Evolutionary conservation across 2,797 vertebrate genomes (phyloP), one percentile per base, ranked within the genome.

Genomic region (Spondyliosoma cantharus): DNA sequence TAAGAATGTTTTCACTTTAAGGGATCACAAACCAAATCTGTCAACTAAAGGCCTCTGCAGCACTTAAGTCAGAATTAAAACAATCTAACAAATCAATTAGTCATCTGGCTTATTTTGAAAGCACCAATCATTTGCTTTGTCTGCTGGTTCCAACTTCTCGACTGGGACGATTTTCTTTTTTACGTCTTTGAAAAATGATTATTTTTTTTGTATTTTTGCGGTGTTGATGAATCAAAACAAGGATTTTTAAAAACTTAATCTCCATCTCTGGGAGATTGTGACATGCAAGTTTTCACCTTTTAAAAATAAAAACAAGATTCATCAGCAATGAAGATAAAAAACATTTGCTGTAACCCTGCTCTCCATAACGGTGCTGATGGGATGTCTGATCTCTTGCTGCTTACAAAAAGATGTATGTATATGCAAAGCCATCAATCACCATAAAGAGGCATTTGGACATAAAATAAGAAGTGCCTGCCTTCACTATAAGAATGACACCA

Each of bases 351-450:
- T 11, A 62, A 42, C 48, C 22, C 32, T 37, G 2, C n/a, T 27
- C 42, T 54, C 57, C 9, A 49, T 76, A 84, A 53, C 56, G 68
- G n/a, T 48, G 32, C 58, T 65, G 68, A 81, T 63, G 8, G 37
- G n/a, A 81, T 67, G 60, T 61, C 63, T 37, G 22, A 74, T 58
- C 14, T 32, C 37, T 32, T 58, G 60, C 50, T 32, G 46, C 71
- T 71, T 45, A 72, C 56, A 67, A 19, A 63, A 52, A 25, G n/a
- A 57, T 66, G 48, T 17, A n/a, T 25, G 37, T 37, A 5, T 24
- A 85, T 84, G 72, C 37, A 60, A 72, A 83, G 70, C 76, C 65
- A 76, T 89, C 80, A 75, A 74, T 92, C 91, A 89, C 49, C 75
- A 64, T 78, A 65, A 81, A 83, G 82, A 88, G 68, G 76, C 84